Percentiles rank a stretch among this genome's conserved stretches.
These are phyloP conservation scores for Coleophora deauratella DNA, from an alignment of 2,888 invertebrate species.

Conservation along the genomic window DNA sequence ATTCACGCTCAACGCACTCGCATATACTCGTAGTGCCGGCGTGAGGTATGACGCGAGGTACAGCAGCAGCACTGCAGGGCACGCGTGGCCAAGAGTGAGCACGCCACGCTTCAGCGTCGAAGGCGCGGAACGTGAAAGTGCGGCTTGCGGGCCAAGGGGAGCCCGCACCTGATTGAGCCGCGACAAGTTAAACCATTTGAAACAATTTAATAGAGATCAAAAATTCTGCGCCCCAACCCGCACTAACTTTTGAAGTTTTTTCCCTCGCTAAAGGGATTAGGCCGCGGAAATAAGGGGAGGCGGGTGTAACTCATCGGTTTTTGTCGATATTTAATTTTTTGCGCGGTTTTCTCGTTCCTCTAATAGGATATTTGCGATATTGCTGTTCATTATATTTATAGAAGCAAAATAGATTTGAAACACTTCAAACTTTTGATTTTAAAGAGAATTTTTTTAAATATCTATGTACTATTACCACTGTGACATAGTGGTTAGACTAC, in stretches of 20 bases:
- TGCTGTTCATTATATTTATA: too few species aligned
- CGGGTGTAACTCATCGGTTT: slow-evolving; percentile 55
- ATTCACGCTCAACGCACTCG: slow-evolving; percentile 1
- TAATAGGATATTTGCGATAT: slow-evolving; percentile 4
- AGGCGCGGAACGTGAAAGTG: slow-evolving; percentile 48
- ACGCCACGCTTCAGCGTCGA: slow-evolving; percentile 28
- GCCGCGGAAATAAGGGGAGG: slow-evolving; percentile 61
- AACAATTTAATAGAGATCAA: slow-evolving; percentile 76
- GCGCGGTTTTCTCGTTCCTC: slow-evolving; percentile 25
- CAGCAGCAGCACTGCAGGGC: too few species aligned
- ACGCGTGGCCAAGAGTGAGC: slow-evolving; percentile 14
- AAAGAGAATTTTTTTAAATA: too few species aligned
- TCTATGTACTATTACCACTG: too few species aligned
- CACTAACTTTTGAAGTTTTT: slow-evolving; percentile 75
- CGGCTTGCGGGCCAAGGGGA: slow-evolving; percentile 22
- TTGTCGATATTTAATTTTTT: slow-evolving; percentile 48
- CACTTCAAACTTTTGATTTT: too few species aligned
- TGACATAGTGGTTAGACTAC: too few species aligned
- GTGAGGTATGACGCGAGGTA: slow-evolving; percentile 16
- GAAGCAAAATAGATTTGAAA: too few species aligned
- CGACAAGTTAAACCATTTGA: slow-evolving; percentile 75
- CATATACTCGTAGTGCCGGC: slow-evolving; percentile 3
- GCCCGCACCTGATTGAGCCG: slow-evolving; percentile 67
- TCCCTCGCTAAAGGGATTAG: slow-evolving; percentile 71
- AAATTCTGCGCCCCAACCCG: slow-evolving; percentile 67